Conservation (phyloP, 2,888 invertebrate genomes). For the Pomacea canaliculata region DNA sequence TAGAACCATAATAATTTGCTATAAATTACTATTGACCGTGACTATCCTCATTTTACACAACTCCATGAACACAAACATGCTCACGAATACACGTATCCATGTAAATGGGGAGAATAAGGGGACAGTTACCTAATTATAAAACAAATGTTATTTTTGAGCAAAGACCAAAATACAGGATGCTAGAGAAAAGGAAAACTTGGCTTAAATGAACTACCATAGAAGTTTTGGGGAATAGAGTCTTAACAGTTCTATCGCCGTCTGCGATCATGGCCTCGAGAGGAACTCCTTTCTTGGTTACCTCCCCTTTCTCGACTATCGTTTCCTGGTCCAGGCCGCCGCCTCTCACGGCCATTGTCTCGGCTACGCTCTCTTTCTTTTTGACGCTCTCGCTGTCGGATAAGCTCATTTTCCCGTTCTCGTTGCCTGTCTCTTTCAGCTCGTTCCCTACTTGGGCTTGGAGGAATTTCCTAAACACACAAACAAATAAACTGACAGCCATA, state of each 20-base stretch:
- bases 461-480: constrained; percentile 9
- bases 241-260: constrained; percentile 9
- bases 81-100: no score
- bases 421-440: constrained; percentile 38
- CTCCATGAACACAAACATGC: no score
- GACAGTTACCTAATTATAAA: no score
- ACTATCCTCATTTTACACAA: no score
- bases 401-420: constrained; percentile 31
- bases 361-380: constrained; percentile 21
- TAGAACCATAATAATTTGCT: no score
- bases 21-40: no score
- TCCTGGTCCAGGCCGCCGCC: constrained; percentile 10
- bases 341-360: constrained; percentile 22
- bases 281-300: constrained; percentile 18
- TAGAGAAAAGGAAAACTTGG: no score
- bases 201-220: no score
- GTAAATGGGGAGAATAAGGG: no score
- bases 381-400: constrained; percentile 36
- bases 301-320: constrained; percentile 19
- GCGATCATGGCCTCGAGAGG: constrained; percentile 22
- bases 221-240: background rate
- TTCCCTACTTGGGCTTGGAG: constrained; percentile 14
- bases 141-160: no score
- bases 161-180: no score
- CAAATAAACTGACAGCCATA: background rate